These are phyloP conservation scores for Idris sp. DNA, from an alignment of 1,140 invertebrate species.

Conservation along the genomic window DNA sequence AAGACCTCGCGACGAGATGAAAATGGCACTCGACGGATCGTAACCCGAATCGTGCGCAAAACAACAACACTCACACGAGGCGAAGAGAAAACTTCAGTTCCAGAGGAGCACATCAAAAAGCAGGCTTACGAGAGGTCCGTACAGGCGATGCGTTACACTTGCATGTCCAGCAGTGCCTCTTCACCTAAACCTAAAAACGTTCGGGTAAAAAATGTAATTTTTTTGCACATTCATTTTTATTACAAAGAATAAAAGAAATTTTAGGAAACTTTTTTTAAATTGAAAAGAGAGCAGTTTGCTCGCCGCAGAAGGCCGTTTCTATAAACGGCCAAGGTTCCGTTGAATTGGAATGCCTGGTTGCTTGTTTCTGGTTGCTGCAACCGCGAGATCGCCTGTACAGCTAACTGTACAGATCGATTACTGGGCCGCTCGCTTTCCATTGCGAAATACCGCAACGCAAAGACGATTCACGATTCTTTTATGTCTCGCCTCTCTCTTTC, in stretches of 20 bases:
- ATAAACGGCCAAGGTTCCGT: slow-evolving; percentile 60
- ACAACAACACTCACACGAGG: slow-evolving; percentile 93
- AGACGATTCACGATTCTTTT: slow-evolving; percentile 47
- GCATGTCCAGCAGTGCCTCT: slow-evolving; percentile 68
- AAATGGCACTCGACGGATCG: slow-evolving; percentile 87
- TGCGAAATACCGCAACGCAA: slow-evolving; percentile 44
- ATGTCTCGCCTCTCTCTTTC: slow-evolving; percentile 40
- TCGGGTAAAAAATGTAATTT: too few species aligned
- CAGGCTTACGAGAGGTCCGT: slow-evolving; percentile 77
- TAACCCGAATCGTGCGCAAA: slow-evolving; percentile 91
- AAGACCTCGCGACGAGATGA: slow-evolving; percentile 87
- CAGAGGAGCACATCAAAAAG: slow-evolving; percentile 83
- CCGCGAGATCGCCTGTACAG: slow-evolving; percentile 40
- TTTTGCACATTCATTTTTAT: too few species aligned
- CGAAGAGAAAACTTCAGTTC: slow-evolving; percentile 87
- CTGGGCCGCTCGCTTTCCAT: slow-evolving; percentile 61
- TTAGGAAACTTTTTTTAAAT: too few species aligned
- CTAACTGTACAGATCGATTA: slow-evolving; percentile 64
- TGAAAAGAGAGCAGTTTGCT: too few species aligned
- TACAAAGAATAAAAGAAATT: too few species aligned
- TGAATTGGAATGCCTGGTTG: slow-evolving; percentile 50
- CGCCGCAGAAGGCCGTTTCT: slow-evolving; percentile 53
- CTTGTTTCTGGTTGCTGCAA: slow-evolving; percentile 47
- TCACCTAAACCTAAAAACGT: slow-evolving; percentile 72
- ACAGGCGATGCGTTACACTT: slow-evolving; percentile 71